Evolutionary conservation across 2,888 invertebrate genomes (phyloP), one percentile per base, ranked within the genome.

Genomic region (Pterostichus niger): DNA sequence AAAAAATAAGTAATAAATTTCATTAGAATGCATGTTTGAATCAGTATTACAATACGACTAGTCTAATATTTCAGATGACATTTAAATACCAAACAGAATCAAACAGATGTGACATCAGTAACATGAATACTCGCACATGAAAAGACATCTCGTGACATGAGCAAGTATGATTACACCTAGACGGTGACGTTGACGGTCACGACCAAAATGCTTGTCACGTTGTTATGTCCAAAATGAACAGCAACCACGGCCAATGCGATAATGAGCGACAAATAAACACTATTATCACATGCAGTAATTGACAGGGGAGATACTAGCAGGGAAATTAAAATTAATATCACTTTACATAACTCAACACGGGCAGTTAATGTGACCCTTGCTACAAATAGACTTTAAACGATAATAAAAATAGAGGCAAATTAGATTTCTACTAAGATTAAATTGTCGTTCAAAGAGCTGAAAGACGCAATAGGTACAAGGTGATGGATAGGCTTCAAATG

Each of bases 181-280:
- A 24, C 3, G 3, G 40, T 64, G 64, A 64, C 68, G 68, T 68
- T 71, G 68, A 71, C 44, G 68, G 68, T 71, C 68, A 71, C 13
- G 68, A 71, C 40, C 68, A 71, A 71, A 49, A 46, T 44, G 68
- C 44, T 17, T 71, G 68, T 71, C 68, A 44, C 15, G 64, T 64
- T 35, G 64, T 64, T 64, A 64, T 17, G 68, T 71, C 68, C 15
- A 71, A 71, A 71, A 71, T 71, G 68, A 71, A 44, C 68, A 71
- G 68, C 68, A 6, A 17, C 56, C 68, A 71, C 44, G 68, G 44
- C 68, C 68, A 71, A 71, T 71, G 44, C 44, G 68, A 71, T 71
- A 71, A 71, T 71, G 11, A 64, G 64, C 64, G 68, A 44, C 68
- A 71, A 71, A 71, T 40, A 71, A 71, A 71, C 68, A 71, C 68